Evolutionary conservation across 2,888 invertebrate genomes (phyloP).

Genomic region (Buathra laborator): DNA sequence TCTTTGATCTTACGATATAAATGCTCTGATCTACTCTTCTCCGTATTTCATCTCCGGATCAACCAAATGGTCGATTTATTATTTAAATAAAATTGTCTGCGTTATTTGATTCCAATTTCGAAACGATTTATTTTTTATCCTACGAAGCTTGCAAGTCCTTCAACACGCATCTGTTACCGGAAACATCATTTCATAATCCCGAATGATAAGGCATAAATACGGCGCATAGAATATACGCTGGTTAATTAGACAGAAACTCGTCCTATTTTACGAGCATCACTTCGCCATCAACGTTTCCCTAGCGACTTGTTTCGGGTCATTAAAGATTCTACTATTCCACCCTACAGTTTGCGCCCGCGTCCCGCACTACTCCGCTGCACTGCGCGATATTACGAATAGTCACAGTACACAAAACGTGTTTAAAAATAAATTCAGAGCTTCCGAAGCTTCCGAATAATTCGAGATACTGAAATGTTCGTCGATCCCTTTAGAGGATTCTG

Average conservation of each 20-base stretch:
- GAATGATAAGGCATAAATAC: conserved; percentile 52
- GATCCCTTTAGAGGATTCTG: conserved; percentile 1
- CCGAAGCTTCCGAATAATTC: conserved; percentile 13
- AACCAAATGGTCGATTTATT: conserved; percentile 16
- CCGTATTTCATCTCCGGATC: neutral
- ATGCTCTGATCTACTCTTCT: conserved; percentile 6
- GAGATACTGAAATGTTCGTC: conserved; percentile 17
- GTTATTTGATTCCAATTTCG: neutral
- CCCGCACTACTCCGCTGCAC: neutral
- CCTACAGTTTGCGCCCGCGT: conserved; percentile 8
- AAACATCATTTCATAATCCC: conserved; percentile 72
- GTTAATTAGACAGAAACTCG: conserved; percentile 75
- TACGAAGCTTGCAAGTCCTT: neutral
- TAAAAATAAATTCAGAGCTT: neutral
- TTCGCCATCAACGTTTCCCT: conserved; percentile 15
- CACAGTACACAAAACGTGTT: neutral
- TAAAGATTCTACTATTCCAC: conserved; percentile 30
- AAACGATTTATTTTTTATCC: neutral
- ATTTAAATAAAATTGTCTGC: conserved; percentile 31
- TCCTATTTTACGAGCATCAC: conserved; percentile 69
- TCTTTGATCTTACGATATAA: conserved; percentile 30
- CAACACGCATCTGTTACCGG: conserved; percentile 74
- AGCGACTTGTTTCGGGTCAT: conserved; percentile 52
- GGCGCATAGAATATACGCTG: conserved; percentile 34
- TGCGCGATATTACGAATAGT: neutral